These are phyloP conservation scores for Peromyscus aztecus DNA, from an alignment of 2,797 vertebrate species.

Conservation along the genomic window DNA sequence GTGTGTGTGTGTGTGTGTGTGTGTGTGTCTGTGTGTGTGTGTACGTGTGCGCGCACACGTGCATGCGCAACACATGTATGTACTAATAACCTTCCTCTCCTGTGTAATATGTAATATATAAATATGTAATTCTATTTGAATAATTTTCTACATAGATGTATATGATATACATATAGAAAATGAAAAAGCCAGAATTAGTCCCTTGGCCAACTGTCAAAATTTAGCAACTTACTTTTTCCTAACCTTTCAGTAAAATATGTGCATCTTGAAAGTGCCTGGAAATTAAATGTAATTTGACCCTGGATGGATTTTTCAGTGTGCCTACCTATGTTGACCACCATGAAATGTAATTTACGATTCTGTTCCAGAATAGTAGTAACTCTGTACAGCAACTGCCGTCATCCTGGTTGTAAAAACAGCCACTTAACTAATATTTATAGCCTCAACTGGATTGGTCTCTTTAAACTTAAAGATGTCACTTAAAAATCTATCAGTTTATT, in stretches of 20 bases:
- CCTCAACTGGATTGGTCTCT: conserved; percentile 25
- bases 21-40: background rate
- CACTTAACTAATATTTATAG: conserved; percentile 8
- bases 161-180: background rate
- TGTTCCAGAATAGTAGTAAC: background rate
- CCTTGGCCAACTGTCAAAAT: conserved; percentile 39
- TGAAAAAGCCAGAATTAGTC: conserved; percentile 23
- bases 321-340: background rate
- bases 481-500: background rate
- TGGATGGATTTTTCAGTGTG: background rate
- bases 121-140: background rate
- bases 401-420: background rate
- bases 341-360: background rate
- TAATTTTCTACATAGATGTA: background rate
- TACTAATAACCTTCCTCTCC: too few species aligned
- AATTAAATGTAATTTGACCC: conserved; percentile 7
- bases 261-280: background rate
- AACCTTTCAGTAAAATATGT: conserved; percentile 13
- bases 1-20: background rate
- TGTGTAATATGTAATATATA: background rate
- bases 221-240: conserved; percentile 37
- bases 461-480: conserved; percentile 40
- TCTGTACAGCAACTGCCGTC: background rate
- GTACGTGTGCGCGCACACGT: too few species aligned
- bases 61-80: too few species aligned